Base-by-base conservation (phyloP, 2,113 vertebrate species). In the Aplodontia rufa region DNA sequence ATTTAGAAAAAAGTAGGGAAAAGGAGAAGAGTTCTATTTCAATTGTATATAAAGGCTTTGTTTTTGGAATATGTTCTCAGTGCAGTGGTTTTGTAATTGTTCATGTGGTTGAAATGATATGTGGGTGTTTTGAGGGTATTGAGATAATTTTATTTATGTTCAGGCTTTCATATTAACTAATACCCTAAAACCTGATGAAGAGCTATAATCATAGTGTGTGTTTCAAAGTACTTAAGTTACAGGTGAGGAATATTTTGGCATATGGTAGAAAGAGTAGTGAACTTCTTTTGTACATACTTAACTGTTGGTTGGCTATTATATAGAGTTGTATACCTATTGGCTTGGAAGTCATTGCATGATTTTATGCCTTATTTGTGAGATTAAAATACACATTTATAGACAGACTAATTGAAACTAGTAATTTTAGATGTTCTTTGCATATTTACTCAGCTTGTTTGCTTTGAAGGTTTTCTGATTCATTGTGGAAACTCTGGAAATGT, bases 371-470 rank as follows among this genome's bases (percentile, higher is more conserved):
- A 24, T 69, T 95, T 89, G 55, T 92, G 84, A 85, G 51, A 55
- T 94, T 85, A 85, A 91, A 88, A 72, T 66, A 37, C 14, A 82
- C 30, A 51, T 19, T n/a, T n/a, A 72, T 8, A 55, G 14, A 47
- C 84, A 75, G 85, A 74, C 26, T 96, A 92, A 64, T 82, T 81
- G 72, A 91, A 92, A 78, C 66, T 62, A 58, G 51, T 69, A 88
- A 68, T 58, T 96, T 90, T 93, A 47, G 30, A 53, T 87, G 37
- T n/a, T 93, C 88, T 64, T 55, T 92, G 42, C 28, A 78, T 68
- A 40, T 91, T 64, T 92, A n/a, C 32, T 80, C 69, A 79, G 53
- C 91, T 86, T 22, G 35, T 94, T 94, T 93, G 26, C 45, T 94
- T 92, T 93, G 71, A 82, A 95, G 40, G 71, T 76, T 49, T 91